Evolutionary conservation across 2,888 invertebrate species (phyloP), one percentile per base, ranked within the genome.

Genomic region (Creontiades dilutus): DNA sequence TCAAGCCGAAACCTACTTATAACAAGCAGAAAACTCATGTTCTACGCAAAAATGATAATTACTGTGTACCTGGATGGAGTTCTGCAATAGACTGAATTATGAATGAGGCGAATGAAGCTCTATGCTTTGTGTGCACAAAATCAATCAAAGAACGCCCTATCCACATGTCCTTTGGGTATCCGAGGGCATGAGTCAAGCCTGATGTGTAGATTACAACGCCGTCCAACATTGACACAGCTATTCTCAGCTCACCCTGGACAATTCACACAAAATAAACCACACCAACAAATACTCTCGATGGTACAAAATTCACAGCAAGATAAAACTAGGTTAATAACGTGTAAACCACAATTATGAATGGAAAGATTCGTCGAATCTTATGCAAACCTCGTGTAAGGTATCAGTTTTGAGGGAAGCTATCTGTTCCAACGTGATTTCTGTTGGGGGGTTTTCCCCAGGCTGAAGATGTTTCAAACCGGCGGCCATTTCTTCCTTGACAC

Each of bases 91-190:
- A 95, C 0, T 94, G 95, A 0, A 96, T 96, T 90, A 97, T 96
- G 93, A 96, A 96, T 91, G 95, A 96, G 23, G 96, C 96, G 93
- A 98, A 96, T 0, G 96, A 96, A 87, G 95, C 94, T 90, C 96
- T 94, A 92, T 95, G 96, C 93, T 95, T 96, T 0, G 96, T 96
- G 93, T 98, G 97, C 0, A 98, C 95, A 92, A 97, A 98, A 92
- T 98, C 97, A 89, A 97, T 96, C 92, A 98, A 97, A 0, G 97
- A 96, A 86, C 97, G 94, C 4, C 97, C 97, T 52, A 96, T 93
- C 97, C 97, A 97, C 95, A 97, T 96, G 91, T 97, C 96, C 91
- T 96, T 95, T 0, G 97, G 96, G 92, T 96, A 98, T 0, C 97
- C 97, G 86, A 98, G 94, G 0, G 95, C 94, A 0, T 95, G 93